A percentile compares a stretch with the other conserved stretches of the same genome.
Evolutionary conservation across 2,113 vertebrate species (phyloP).

Genomic region (Electrona antarctica): DNA sequence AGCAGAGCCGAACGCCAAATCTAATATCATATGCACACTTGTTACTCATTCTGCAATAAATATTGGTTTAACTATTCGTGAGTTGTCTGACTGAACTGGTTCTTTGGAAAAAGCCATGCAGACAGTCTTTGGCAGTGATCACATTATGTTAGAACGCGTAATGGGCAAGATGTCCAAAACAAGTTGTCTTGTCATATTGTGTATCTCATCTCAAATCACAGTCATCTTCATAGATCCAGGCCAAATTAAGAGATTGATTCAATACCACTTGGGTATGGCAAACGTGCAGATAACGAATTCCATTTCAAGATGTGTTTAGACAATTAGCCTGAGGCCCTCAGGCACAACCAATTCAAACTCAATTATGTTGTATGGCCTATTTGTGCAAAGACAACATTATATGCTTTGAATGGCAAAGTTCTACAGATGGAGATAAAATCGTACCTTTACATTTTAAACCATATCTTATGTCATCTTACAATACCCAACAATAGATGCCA

Average conservation of each 20-base stretch:
- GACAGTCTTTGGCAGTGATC: slow-evolving; percentile 40
- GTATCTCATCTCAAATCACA: slow-evolving; percentile 72
- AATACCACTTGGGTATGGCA: slow-evolving; percentile 78
- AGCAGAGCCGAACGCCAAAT: no score
- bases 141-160: slow-evolving; percentile 63
- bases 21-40: no score
- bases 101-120: no score
- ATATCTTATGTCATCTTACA: slow-evolving; percentile 38
- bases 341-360: slow-evolving; percentile 82
- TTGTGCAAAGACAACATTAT: slow-evolving; percentile 75
- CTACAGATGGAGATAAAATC: slow-evolving; percentile 46
- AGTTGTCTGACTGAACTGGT: no score
- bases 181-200: slow-evolving; percentile 64
- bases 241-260: slow-evolving; percentile 81
- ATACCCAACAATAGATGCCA: slow-evolving; percentile 18
- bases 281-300: slow-evolving; percentile 79
- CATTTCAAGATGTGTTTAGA: slow-evolving; percentile 83
- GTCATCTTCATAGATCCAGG: slow-evolving; percentile 79
- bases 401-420: slow-evolving; percentile 68
- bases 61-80: no score
- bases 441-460: slow-evolving; percentile 44
- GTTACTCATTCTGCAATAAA: no score
- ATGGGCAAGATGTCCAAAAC: slow-evolving; percentile 53
- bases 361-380: slow-evolving; percentile 76
- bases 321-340: slow-evolving; percentile 79